phyloP scores from a whole-genome alignment of 2,113 vertebrate genomes.

The Chitala chitala region DNA sequence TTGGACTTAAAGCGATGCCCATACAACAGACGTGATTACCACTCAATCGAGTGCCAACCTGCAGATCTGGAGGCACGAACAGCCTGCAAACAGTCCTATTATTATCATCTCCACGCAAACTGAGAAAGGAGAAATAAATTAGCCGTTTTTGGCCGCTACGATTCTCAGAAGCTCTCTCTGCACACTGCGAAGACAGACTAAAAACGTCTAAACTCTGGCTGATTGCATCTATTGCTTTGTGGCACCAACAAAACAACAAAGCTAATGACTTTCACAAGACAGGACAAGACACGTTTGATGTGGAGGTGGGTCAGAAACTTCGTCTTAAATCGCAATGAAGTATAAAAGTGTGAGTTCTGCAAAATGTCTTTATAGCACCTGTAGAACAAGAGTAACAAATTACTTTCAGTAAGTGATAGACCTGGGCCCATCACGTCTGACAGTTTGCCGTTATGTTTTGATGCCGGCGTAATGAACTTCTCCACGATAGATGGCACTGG shows the following conservation, averaged over 20 bases:
- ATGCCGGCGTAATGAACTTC: conserved; percentile 18
- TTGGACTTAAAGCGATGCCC: background rate
- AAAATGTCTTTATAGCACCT: background rate
- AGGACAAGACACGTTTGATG: background rate
- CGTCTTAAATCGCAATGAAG: no score
- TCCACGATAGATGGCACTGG: conserved; percentile 14
- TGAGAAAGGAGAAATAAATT: background rate
- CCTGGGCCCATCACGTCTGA: background rate
- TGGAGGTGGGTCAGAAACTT: background rate
- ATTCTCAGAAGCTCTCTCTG: no score
- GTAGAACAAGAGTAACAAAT: background rate
- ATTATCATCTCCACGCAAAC: background rate
- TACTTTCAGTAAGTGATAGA: background rate
- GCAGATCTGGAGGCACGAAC: background rate
- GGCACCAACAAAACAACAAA: no score
- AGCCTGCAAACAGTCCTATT: background rate
- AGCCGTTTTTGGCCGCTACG: background rate
- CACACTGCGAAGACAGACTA: no score
- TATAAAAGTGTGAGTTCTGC: background rate
- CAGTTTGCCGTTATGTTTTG: background rate
- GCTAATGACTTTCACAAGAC: no score
- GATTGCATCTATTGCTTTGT: no score
- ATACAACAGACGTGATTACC: no score
- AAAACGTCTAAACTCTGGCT: no score
- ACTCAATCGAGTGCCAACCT: background rate